These are phyloP conservation scores for Adoxophyes honmai DNA, from an alignment of 1,140 invertebrate species.

Conservation along the genomic window DNA sequence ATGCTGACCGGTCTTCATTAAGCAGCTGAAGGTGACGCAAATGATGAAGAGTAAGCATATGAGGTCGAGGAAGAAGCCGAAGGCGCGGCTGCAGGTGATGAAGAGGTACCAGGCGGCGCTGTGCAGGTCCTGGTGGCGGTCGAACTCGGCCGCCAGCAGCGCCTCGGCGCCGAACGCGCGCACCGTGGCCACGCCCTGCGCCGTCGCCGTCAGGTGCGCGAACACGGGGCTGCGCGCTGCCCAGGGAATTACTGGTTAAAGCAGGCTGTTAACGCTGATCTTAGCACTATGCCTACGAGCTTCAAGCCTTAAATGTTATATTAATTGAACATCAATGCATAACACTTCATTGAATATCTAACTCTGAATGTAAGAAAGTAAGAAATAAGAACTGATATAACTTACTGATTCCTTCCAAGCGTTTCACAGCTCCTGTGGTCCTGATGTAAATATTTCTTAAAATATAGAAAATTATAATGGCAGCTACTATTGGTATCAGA, in stretches of 20 bases:
- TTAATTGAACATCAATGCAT: no score
- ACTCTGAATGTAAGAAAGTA: no score
- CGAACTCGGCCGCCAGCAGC: conserved; percentile 81
- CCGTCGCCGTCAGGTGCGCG: conserved; percentile 88
- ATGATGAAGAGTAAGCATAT: conserved; percentile 84
- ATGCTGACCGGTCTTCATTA: conserved; percentile 71
- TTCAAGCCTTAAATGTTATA: no score
- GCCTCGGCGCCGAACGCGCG: conserved; percentile 83
- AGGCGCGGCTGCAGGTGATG: conserved; percentile 87
- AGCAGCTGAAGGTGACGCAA: conserved; percentile 80
- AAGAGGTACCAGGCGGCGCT: conserved; percentile 86
- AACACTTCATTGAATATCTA: no score
- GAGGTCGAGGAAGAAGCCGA: conserved; percentile 86
- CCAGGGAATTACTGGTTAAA: no score
- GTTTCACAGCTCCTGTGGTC: conserved; percentile 89
- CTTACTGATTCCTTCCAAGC: conserved; percentile 90
- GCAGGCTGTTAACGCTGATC: no score
- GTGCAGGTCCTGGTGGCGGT: conserved; percentile 84
- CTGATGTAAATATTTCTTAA: conserved; percentile 87
- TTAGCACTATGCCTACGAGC: no score
- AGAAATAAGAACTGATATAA: no score
- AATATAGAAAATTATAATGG: conserved; percentile 83
- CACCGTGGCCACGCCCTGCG: conserved; percentile 90
- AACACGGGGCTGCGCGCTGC: conserved; percentile 89
- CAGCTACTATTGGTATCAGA: conserved; percentile 83